Conservation (phyloP, 2,888 invertebrate species). For the Polylopha cassiicola region DNA sequence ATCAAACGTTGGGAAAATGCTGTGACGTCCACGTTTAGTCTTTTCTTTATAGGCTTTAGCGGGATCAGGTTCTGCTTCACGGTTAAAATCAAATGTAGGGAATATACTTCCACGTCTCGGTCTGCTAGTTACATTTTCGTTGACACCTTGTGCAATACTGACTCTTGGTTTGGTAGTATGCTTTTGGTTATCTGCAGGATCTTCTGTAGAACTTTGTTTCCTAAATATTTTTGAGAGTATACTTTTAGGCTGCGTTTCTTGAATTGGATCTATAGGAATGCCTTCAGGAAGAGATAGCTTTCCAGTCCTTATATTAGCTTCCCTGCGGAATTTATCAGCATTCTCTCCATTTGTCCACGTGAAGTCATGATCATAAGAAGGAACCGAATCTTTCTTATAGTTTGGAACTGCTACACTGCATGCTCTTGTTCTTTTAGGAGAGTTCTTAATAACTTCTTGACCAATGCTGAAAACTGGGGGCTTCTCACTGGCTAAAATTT, state of each 20-base stretch:
- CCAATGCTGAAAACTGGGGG: conserved; percentile 77
- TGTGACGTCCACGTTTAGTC: conserved; percentile 50
- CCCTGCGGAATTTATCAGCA: conserved; percentile 76
- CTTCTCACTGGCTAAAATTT: conserved; percentile 84
- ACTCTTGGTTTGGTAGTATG: conserved; percentile 55
- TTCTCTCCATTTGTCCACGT: conserved; percentile 84
- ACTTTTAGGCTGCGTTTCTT: conserved; percentile 41
- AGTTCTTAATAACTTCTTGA: conserved; percentile 51
- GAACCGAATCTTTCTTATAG: conserved; percentile 58
- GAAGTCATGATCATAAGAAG: conserved; percentile 69
- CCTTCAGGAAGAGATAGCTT: conserved; percentile 60
- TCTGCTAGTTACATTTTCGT: conserved; percentile 32
- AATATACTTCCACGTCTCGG: conserved; percentile 22
- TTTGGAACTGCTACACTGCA: conserved; percentile 78
- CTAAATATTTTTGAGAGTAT: conserved; percentile 51
- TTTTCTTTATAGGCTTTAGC: conserved; percentile 32
- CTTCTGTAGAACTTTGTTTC: conserved; percentile 54
- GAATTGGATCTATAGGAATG: conserved; percentile 29
- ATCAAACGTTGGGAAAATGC: conserved; percentile 61
- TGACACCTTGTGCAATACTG: conserved; percentile 43
- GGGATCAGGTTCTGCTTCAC: conserved; percentile 21
- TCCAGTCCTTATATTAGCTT: conserved; percentile 62
- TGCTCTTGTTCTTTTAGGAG: conserved; percentile 76
- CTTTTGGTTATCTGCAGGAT: conserved; percentile 54
- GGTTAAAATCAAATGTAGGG: conserved; percentile 22